A percentile compares a stretch with the other conserved stretches of the same genome.
These are phyloP conservation scores for Vulpes lagopus DNA, from an alignment of 2,113 vertebrate species.

Conservation along the genomic window DNA sequence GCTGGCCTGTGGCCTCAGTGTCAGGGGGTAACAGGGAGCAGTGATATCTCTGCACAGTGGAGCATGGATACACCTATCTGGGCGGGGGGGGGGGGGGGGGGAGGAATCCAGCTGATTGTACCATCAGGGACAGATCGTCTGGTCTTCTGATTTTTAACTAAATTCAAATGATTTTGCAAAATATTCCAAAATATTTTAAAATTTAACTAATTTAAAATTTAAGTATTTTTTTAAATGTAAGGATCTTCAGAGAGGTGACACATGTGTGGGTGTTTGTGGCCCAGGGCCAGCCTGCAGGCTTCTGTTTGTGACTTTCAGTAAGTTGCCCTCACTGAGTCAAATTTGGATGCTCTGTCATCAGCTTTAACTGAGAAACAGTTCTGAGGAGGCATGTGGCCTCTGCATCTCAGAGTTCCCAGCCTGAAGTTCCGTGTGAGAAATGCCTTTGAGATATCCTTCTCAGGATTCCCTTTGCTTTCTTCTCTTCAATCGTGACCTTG, in stretches of 20 bases:
- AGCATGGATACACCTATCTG: not conserved
- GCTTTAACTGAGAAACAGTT: not conserved
- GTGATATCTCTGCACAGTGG: not conserved
- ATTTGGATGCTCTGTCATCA: not conserved
- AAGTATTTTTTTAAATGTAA: not conserved
- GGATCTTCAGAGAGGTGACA: not conserved
- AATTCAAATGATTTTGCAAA: not conserved
- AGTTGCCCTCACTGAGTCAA: not conserved
- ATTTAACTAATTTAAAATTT: not conserved
- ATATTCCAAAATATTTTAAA: not conserved
- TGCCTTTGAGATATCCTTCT: not conserved
- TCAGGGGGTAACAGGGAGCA: not conserved
- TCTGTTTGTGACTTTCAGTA: not conserved
- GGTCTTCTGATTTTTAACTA: not conserved
- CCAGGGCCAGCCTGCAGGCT: not conserved
- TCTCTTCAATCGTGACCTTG: not conserved
- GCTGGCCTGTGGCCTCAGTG: not conserved
- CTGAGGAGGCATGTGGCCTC: not conserved
- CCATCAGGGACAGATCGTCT: not conserved
- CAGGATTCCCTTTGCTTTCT: not conserved
- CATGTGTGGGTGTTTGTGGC: too few species aligned
- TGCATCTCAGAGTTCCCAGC: not conserved
- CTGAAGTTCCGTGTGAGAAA: not conserved
- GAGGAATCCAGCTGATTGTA: not conserved
- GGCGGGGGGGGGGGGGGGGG: not conserved